phyloP scores from a whole-genome alignment of 1,140 invertebrate species.

The Amphibalanus amphitrite region DNA sequence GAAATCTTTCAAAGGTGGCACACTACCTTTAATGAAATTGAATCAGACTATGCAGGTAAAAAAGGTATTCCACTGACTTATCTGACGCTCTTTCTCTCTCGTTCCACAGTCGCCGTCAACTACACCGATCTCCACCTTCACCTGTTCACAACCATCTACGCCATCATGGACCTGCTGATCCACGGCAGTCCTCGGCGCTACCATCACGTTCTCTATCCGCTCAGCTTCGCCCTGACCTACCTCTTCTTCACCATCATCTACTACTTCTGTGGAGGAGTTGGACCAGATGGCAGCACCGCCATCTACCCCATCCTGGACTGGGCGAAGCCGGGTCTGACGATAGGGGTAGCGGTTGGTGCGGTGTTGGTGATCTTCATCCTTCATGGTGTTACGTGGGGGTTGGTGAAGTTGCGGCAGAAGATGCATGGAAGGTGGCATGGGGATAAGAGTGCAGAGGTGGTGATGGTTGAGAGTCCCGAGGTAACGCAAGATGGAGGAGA shows the following conservation, averaged over 20 bases:
- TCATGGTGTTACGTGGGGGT: background rate
- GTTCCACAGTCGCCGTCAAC: background rate
- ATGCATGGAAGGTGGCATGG: background rate
- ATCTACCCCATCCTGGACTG: slow-evolving; percentile 3
- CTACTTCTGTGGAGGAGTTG: background rate
- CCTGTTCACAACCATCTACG: background rate
- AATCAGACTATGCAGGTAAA: too few species aligned
- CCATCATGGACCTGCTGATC: background rate
- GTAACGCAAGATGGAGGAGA: too few species aligned
- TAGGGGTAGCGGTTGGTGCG: background rate
- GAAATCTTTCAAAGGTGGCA: too few species aligned
- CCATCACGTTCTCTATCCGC: background rate
- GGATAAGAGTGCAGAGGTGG: too few species aligned
- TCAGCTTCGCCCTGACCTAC: background rate
- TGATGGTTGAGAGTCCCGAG: too few species aligned
- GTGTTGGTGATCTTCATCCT: background rate
- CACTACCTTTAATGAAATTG: too few species aligned
- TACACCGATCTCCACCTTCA: background rate
- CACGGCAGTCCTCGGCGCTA: background rate
- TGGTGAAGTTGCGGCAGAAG: background rate
- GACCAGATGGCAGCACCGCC: background rate
- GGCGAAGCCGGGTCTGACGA: background rate
- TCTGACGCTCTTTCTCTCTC: too few species aligned
- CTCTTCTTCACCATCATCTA: slow-evolving; percentile 3
- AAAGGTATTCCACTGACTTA: too few species aligned